Evolutionary conservation across 2,888 invertebrate genomes (phyloP), one percentile per base, ranked within the genome.

Genomic region (Pilophorus perplexus): DNA sequence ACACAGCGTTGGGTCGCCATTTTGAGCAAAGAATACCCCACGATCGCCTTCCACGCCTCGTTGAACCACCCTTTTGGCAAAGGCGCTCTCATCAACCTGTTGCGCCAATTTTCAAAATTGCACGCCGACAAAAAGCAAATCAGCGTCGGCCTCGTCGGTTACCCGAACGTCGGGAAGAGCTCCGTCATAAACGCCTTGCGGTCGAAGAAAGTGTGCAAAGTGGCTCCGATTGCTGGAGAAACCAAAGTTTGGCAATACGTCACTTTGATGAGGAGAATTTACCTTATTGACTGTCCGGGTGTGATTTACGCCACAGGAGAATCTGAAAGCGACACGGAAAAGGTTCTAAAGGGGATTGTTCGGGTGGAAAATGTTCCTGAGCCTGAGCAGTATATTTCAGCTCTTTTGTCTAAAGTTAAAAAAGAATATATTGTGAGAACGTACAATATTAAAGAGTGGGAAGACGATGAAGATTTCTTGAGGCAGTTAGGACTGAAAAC

Each of bases 241-340:
- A 93, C 93, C 0, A 93, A 93, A 80, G 96, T 98, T 1, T 99
- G 99, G 99, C 99, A 99, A 77, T 99, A 99, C 76, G 95, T 99
- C 42, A 97, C 98, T 0, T 79, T 99, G 62, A 99, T 99, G 98
- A 87, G 86, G 73, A 84, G 93, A 73, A 98, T 99, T 75, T 99
- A 91, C 77, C 81, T 99, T 12, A 97, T 99, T 73, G 99, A 99
- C 80, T 99, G 98, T 78, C 99, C 99, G 2, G 99, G 99, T 33
- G 90, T 99, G 64, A 99, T 99, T 3, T 97, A 97, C 79, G 96
- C 98, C 6, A 90, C 92, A 8, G 93, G 93, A 12, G 97, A 98
- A 80, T 90, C 93, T 1, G 97, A 98, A 80, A 90, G 93, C 1
- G 97, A 99, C 73, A 88, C 92, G 0, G 92, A 92, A 73, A 92